Evolutionary conservation across 2,113 vertebrate genomes (phyloP).

Genomic region (Protobothrops mucrosquamatus): DNA sequence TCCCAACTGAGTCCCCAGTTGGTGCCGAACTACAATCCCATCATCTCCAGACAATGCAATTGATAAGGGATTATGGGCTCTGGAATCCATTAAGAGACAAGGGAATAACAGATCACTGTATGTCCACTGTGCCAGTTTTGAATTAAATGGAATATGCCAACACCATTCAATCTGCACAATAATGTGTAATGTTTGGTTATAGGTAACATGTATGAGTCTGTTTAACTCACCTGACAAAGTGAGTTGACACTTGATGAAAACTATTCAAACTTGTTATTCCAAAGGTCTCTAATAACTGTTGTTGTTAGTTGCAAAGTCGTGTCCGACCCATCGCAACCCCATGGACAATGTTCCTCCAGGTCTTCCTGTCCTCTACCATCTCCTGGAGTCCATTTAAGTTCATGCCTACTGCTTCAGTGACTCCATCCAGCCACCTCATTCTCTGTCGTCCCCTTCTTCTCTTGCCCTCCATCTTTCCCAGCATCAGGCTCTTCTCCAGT

Average conservation of each 20-base stretch:
- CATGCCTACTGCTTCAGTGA: too few species aligned
- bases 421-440: too few species aligned
- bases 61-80: background rate
- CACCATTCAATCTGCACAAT: background rate
- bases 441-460: too few species aligned
- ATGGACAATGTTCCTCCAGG: too few species aligned
- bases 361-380: too few species aligned
- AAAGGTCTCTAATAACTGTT: background rate
- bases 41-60: background rate
- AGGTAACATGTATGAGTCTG: background rate
- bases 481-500: too few species aligned
- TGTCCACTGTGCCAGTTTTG: background rate
- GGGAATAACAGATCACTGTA: background rate
- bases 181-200: background rate
- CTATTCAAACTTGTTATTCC: background rate
- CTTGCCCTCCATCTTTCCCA: too few species aligned
- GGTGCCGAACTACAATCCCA: background rate
- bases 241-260: background rate
- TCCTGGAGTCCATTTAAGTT: too few species aligned
- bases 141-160: background rate
- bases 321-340: too few species aligned
- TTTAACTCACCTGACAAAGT: background rate
- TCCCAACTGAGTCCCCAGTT: background rate
- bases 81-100: background rate
- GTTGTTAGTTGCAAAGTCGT: too few species aligned